phyloP scores from a whole-genome alignment of 2,888 invertebrate species.

The Cephus runcator region DNA sequence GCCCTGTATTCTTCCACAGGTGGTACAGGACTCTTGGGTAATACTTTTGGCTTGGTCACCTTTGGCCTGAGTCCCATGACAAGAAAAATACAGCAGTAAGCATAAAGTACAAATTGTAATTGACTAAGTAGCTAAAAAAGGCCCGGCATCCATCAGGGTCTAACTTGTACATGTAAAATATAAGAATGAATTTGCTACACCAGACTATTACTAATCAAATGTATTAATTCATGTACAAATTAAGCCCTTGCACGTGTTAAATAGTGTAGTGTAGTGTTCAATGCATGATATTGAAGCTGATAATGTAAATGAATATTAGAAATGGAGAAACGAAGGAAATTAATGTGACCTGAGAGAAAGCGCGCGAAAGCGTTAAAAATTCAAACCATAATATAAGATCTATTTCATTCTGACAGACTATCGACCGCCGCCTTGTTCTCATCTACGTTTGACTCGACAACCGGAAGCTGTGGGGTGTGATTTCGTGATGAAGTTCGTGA shows the following conservation, averaged over 20 bases:
- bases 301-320: neutral
- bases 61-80: constrained; percentile 36
- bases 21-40: constrained; percentile 61
- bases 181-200: neutral
- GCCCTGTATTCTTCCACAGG: constrained; percentile 48
- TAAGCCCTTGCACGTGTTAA: neutral
- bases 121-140: constrained; percentile 16
- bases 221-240: neutral
- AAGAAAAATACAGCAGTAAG: constrained; percentile 11
- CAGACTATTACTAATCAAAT: neutral
- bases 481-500: neutral
- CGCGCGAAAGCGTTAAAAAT: neutral
- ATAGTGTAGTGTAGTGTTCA: neutral
- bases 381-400: neutral
- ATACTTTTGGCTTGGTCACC: constrained; percentile 43
- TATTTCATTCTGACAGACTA: constrained; percentile 53
- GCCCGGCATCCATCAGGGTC: constrained; percentile 5
- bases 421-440: constrained; percentile 48
- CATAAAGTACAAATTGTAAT: neutral
- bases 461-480: constrained; percentile 46
- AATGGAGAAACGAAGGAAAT: neutral
- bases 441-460: constrained; percentile 48
- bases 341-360: neutral
- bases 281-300: neutral
- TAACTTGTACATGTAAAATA: neutral